phyloP scores from a whole-genome alignment of 2,888 invertebrate genomes.

The Stenichneumon culpator region DNA sequence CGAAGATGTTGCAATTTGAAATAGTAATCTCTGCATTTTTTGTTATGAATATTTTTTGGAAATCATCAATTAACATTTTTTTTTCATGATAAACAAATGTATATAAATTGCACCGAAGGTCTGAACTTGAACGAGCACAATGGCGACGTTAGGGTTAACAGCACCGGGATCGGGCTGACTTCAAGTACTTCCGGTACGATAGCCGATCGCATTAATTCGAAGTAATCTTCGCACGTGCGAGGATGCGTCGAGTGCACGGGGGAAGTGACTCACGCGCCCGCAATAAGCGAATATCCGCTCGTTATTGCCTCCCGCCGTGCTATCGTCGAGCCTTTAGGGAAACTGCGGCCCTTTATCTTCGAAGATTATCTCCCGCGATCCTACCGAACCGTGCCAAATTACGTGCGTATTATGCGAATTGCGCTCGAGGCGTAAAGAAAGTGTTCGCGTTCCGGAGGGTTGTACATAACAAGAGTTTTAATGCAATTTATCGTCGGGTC shows the following conservation, averaged over 20 bases:
- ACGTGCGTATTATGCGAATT: constrained; percentile 46
- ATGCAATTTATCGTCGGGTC: neutral
- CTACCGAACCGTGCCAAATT: constrained; percentile 52
- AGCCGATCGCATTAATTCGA: constrained; percentile 28
- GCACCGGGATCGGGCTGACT: constrained; percentile 3
- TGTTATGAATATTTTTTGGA: too few species aligned
- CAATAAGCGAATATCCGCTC: constrained; percentile 51
- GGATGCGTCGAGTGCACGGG: constrained; percentile 8
- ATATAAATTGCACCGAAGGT: too few species aligned
- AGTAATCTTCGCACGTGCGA: constrained; percentile 52
- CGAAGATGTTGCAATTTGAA: too few species aligned
- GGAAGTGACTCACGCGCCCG: constrained; percentile 59
- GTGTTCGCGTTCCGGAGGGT: constrained; percentile 20
- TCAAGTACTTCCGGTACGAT: constrained; percentile 16
- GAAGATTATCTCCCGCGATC: constrained; percentile 33
- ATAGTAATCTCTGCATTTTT: too few species aligned
- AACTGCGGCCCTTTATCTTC: constrained; percentile 56
- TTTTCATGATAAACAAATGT: too few species aligned
- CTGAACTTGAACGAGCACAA: too few species aligned
- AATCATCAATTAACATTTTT: too few species aligned
- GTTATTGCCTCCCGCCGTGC: constrained; percentile 25
- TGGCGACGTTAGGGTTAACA: constrained; percentile 19
- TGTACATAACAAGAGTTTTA: constrained; percentile 7
- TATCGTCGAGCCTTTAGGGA: constrained; percentile 10
- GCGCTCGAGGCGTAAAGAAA: constrained; percentile 37